A percentile compares a stretch with the other conserved stretches of the same genome.
Evolutionary conservation across 2,113 vertebrate genomes (phyloP).

Genomic region (Osmerus mordax): DNA sequence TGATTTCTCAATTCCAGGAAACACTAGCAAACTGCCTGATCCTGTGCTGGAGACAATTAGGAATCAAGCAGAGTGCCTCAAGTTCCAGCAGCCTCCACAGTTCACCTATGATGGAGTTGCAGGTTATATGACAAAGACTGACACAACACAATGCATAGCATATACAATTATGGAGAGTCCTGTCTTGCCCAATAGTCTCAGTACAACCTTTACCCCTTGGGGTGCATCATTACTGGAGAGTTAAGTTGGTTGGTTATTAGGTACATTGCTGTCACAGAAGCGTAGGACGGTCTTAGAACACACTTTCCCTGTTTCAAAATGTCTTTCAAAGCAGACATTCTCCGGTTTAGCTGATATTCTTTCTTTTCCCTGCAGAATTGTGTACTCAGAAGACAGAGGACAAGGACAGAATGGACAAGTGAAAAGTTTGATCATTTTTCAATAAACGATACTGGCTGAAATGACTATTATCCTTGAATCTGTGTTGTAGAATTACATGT

Average conservation of each 20-base stretch:
- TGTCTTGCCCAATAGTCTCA: neutral
- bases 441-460: neutral
- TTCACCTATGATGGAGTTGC: constrained; percentile 1
- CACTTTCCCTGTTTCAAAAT: neutral
- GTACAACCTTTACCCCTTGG: too few species aligned
- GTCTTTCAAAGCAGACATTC: too few species aligned
- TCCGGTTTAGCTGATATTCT: neutral
- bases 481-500: neutral
- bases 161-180: neutral
- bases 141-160: neutral
- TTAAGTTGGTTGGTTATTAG: neutral
- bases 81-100: constrained; percentile 3
- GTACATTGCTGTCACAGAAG: too few species aligned
- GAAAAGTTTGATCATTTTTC: neutral
- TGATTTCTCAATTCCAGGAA: neutral
- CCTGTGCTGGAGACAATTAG: neutral
- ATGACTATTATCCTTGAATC: neutral
- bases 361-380: neutral
- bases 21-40: neutral
- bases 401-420: neutral
- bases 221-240: neutral
- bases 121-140: neutral
- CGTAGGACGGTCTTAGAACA: too few species aligned
- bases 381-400: neutral
- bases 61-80: neutral